phyloP scores from a whole-genome alignment of 2,797 vertebrate species.

The Margarornis squamiger region DNA sequence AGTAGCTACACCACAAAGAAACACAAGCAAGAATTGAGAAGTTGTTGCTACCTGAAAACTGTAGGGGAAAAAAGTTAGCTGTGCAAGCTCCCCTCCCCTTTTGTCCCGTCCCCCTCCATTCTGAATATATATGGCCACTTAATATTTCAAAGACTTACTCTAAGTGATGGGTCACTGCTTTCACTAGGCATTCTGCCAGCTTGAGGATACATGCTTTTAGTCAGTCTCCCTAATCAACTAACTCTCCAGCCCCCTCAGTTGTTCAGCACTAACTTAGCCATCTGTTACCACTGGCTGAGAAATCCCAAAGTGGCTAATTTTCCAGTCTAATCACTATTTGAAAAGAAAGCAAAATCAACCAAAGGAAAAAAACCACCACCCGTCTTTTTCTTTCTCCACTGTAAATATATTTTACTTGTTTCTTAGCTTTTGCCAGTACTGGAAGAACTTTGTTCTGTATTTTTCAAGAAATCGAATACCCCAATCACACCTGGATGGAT shows the following conservation, averaged over 20 bases:
- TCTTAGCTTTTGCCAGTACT: not conserved
- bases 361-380: not conserved
- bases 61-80: not conserved
- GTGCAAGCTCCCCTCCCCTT: not conserved
- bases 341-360: not conserved
- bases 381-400: not conserved
- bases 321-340: conserved; percentile 36
- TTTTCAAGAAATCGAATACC: not conserved
- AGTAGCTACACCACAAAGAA: not conserved
- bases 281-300: conserved; percentile 48
- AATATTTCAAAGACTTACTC: conserved; percentile 35
- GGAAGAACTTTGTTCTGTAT: not conserved
- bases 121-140: not conserved
- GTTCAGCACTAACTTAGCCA: conserved; percentile 44
- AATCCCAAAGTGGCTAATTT: conserved; percentile 33
- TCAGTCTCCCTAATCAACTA: conserved; percentile 45
- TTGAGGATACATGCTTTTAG: not conserved
- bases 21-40: not conserved
- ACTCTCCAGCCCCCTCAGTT: conserved; percentile 15
- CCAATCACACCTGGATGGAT: not conserved
- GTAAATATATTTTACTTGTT: not conserved
- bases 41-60: not conserved
- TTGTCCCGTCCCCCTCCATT: fast-evolving
- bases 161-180: not conserved
- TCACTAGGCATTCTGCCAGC: conserved; percentile 30